phyloP scores from a whole-genome alignment of 2,797 vertebrate genomes.

The Sebastes hubbsi region DNA sequence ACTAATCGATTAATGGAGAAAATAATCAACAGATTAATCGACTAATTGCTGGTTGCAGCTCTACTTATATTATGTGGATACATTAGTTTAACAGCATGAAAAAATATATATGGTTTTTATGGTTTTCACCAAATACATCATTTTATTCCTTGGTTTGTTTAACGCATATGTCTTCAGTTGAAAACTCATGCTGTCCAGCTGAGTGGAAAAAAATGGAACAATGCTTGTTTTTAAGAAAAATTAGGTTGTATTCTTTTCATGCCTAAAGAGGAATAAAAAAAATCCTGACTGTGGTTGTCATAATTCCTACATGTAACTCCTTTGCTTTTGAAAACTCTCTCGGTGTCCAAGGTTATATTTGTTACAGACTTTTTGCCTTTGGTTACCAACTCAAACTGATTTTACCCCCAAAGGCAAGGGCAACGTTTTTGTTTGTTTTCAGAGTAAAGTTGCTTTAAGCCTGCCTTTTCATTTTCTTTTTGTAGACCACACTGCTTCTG shows the following conservation, averaged over 20 bases:
- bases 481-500: not conserved
- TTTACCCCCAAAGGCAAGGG: not conserved
- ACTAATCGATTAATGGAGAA: too few species aligned
- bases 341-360: not conserved
- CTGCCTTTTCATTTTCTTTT: not conserved
- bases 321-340: not conserved
- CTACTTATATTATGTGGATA: too few species aligned
- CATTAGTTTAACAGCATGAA: not conserved
- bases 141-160: not conserved
- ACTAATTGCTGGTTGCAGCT: too few species aligned
- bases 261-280: too few species aligned
- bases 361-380: not conserved
- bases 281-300: too few species aligned
- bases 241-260: too few species aligned
- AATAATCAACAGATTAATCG: too few species aligned
- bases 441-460: not conserved
- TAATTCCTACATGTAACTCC: not conserved
- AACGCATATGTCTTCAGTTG: not conserved
- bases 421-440: not conserved
- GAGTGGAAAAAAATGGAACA: too few species aligned
- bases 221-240: too few species aligned
- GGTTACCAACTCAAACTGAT: not conserved
- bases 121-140: not conserved
- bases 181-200: not conserved
- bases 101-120: not conserved